Base-by-base conservation (phyloP, 2,888 invertebrate genomes). In the Alsophila aescularia region DNA sequence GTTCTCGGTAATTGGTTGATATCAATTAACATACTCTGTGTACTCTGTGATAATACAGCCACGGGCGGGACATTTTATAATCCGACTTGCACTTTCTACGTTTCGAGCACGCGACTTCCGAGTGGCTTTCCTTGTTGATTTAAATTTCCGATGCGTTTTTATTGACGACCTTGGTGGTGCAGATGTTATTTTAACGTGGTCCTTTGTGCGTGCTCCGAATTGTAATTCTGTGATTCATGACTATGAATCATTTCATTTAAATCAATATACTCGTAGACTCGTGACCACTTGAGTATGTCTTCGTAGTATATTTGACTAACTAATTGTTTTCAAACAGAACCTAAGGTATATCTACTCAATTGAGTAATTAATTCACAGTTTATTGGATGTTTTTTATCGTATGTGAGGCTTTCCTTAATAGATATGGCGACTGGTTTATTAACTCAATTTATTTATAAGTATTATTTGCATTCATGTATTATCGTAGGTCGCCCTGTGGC, bases 71-170 rank as follows among this genome's bases (percentile, higher is more conserved):
- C 77, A 80, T 78, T 83, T 78, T 72, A 75, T 75, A 72, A n/a
- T n/a, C 73, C 67, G 70, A 85, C 85, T 85, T 85, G 78, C 84
- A 86, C 87, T 88, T 89, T 88, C 88, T 85, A 85, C 81, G 70
- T 73, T 78, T 71, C 73, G 73, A 75, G 72, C 77, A 81, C 79
- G 83, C 77, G 66, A 81, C 79, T 81, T 81, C 81, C 79, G 79
- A 77, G 64, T 70, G 68, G 72, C 75, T 81, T 81, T 81, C 75
- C 76, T 73, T 67, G 66, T 62, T 62, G 64, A 72, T 79, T 79
- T 78, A 72, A 73, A 77, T 79, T 79, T 79, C 72, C 64, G 71
- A 75, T 77, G 74, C 65, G 78, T 67, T 72, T 72, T 66, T 64
- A 58, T 59, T 42, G 66, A 63, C 73, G 77, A 75, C 77, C 75